Conservation (phyloP, 2,113 vertebrate genomes). For the Heterochromis multidens region DNA sequence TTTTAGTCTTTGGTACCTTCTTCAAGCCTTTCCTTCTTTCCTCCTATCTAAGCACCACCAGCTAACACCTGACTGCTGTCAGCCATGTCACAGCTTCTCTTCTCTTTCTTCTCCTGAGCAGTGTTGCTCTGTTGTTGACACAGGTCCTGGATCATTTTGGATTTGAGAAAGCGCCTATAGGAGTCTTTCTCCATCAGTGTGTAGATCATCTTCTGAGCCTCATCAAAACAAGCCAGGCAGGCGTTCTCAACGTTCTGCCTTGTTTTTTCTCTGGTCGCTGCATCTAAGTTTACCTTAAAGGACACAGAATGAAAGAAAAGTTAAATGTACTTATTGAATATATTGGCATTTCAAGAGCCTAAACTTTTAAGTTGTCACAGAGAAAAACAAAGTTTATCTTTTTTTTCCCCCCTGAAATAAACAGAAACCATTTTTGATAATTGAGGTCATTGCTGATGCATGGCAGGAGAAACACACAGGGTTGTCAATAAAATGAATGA, state of each 20-base stretch:
- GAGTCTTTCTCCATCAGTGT: constrained; percentile 81
- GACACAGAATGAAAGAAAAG: background rate
- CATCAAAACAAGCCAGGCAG: constrained; percentile 63
- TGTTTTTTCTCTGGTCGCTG: constrained; percentile 67
- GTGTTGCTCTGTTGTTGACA: background rate
- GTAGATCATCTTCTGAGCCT: constrained; percentile 78
- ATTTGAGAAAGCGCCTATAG: constrained; percentile 77
- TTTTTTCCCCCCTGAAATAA: too few species aligned
- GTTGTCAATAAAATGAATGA: background rate
- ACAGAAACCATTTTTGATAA: background rate
- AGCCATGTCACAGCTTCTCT: background rate
- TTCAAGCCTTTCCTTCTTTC: background rate
- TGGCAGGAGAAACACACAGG: background rate
- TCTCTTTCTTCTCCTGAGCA: constrained; percentile 17
- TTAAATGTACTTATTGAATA: background rate
- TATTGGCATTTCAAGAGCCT: background rate
- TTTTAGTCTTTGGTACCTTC: constrained; percentile 14
- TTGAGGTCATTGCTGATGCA: background rate
- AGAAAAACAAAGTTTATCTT: background rate
- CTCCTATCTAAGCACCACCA: constrained; percentile 10
- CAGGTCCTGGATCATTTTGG: constrained; percentile 66
- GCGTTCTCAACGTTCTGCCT: constrained; percentile 56
- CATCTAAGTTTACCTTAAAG: constrained; percentile 77
- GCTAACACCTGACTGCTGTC: background rate
- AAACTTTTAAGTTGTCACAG: background rate